Conservation (phyloP, 2,113 vertebrate species). For the Malurus cyaneus region DNA sequence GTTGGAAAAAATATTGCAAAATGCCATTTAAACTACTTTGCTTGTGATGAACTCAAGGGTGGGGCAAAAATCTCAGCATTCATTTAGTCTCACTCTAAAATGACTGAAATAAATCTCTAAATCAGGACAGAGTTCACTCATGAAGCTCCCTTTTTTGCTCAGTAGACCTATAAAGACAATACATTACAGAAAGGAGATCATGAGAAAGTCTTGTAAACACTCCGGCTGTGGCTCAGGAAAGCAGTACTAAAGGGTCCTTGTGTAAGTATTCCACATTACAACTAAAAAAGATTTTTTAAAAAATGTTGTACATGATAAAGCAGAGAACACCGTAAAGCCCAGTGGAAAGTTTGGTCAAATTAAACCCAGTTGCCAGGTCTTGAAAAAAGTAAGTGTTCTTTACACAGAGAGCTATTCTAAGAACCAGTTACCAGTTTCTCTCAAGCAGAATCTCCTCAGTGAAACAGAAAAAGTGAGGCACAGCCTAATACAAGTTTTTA, state of each 20-base stretch:
- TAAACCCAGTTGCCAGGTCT: background rate
- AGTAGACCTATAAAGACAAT: background rate
- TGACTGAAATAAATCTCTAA: background rate
- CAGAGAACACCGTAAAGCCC: background rate
- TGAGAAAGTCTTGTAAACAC: background rate
- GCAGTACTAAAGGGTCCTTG: fast-evolving
- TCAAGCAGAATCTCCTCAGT: background rate
- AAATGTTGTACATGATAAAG: background rate
- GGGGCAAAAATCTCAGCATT: background rate
- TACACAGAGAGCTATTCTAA: background rate
- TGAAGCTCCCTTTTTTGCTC: background rate
- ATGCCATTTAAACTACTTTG: background rate
- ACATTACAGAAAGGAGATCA: background rate
- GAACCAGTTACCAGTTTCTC: background rate
- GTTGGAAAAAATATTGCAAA: background rate
- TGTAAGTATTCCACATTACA: background rate
- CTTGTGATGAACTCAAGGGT: background rate
- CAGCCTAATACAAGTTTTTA: background rate
- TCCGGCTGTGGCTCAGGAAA: background rate
- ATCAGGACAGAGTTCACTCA: background rate
- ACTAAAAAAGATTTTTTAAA: background rate
- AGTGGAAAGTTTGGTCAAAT: background rate
- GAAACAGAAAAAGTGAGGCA: background rate
- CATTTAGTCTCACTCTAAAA: background rate
- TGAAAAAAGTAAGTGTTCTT: background rate